Conservation (phyloP, 2,113 vertebrate genomes). For the Myiagra hebetior region DNA sequence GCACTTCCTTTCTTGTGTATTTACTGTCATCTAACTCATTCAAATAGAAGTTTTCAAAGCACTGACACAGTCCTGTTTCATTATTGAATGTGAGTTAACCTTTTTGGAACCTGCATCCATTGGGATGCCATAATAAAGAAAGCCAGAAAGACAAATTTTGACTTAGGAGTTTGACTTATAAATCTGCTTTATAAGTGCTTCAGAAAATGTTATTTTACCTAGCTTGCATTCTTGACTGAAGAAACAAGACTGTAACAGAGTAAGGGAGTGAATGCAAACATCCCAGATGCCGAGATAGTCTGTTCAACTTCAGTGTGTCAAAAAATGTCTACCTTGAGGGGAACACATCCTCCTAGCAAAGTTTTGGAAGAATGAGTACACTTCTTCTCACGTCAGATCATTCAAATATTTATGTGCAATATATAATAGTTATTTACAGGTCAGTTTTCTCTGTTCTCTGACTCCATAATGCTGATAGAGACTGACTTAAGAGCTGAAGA, state of each 20-base stretch:
- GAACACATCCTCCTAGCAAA: not conserved
- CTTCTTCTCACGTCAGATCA: not conserved
- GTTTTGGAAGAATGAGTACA: not conserved
- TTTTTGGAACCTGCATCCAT: not conserved
- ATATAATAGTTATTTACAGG: not conserved
- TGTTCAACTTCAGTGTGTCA: not conserved
- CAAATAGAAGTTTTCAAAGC: not conserved
- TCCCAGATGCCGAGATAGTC: not conserved
- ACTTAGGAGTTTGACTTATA: not conserved
- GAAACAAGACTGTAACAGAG: not conserved
- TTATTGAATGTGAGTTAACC: fast-evolving
- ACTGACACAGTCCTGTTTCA: fast-evolving
- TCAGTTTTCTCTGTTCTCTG: not conserved
- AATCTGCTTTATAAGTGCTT: not conserved
- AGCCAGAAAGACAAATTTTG: not conserved
- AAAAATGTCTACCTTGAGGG: not conserved
- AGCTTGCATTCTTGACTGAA: not conserved
- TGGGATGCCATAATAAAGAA: not conserved
- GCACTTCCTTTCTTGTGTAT: not conserved
- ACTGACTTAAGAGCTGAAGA: not conserved
- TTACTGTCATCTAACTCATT: not conserved
- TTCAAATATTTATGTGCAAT: not conserved
- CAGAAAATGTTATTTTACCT: not conserved
- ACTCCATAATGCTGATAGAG: not conserved
- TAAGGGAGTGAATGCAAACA: not conserved